Percentiles rank a stretch among this genome's conserved stretches.
Evolutionary conservation across 1,140 invertebrate species (phyloP).

Genomic region (Hirudo medicinalis): DNA sequence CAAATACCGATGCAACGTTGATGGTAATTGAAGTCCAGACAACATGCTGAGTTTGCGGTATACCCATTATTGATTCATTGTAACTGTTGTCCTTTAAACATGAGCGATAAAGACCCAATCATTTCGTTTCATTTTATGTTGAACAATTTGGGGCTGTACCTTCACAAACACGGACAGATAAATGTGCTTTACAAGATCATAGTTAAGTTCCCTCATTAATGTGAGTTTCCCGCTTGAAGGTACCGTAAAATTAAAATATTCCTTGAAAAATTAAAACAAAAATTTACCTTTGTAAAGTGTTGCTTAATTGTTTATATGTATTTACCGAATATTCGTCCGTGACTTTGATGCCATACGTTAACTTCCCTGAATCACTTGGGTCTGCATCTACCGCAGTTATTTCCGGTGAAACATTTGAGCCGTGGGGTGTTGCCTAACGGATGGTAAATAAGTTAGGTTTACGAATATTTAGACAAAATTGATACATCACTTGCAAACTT

Average conservation of each 20-base stretch:
- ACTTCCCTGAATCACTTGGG: background rate
- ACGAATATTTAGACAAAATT: too few species aligned
- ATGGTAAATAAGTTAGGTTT: background rate
- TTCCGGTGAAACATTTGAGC: background rate
- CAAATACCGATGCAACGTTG: too few species aligned
- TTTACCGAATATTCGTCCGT: background rate
- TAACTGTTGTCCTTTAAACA: too few species aligned
- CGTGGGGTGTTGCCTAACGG: background rate
- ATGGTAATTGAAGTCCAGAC: too few species aligned
- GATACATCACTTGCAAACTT: too few species aligned
- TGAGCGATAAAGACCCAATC: too few species aligned
- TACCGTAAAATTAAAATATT: constrained; percentile 4
- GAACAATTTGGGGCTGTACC: too few species aligned
- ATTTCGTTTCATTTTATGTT: too few species aligned
- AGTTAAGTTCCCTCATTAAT: background rate
- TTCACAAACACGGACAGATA: too few species aligned
- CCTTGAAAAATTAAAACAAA: background rate
- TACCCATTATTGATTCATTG: too few species aligned
- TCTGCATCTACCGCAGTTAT: constrained; percentile 1
- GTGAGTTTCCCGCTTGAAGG: constrained; percentile 2
- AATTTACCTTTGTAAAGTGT: too few species aligned
- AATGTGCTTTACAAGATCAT: background rate
- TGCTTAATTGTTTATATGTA: background rate
- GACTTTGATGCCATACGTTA: background rate
- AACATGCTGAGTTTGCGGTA: too few species aligned